A percentile compares a stretch with the other conserved stretches of the same genome.
These are phyloP conservation scores for Campoletis sonorensis DNA, from an alignment of 1,140 invertebrate genomes.

Conservation along the genomic window DNA sequence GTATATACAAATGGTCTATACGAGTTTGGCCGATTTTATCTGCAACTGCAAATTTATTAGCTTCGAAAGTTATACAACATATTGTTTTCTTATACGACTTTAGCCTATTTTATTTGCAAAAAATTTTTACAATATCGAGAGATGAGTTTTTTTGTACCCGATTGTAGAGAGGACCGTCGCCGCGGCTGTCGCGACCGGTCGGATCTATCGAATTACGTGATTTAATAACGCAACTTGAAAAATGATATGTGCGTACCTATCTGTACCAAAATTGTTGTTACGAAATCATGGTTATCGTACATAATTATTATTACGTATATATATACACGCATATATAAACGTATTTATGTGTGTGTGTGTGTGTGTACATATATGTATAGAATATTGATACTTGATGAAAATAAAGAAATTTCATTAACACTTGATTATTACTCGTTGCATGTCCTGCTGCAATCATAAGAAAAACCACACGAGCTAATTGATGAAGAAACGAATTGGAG, in stretches of 20 bases:
- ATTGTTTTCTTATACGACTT: background rate
- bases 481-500: background rate
- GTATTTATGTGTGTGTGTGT: background rate
- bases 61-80: too few species aligned
- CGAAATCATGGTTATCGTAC: background rate
- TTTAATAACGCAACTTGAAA: background rate
- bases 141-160: background rate
- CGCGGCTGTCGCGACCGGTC: too few species aligned
- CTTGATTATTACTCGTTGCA: background rate
- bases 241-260: background rate
- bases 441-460: background rate
- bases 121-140: background rate
- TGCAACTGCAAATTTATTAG: too few species aligned
- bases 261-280: constrained; percentile 14
- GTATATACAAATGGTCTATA: too few species aligned
- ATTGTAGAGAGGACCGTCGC: too few species aligned
- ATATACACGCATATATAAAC: too few species aligned
- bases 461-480: constrained; percentile 8
- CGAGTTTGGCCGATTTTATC: too few species aligned
- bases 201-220: too few species aligned
- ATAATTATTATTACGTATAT: background rate
- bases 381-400: background rate
- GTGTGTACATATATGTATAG: background rate
- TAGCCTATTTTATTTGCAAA: background rate
- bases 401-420: constrained; percentile 15